Base-by-base conservation (phyloP, 2,113 vertebrate species). In the Guaruba guarouba region DNA sequence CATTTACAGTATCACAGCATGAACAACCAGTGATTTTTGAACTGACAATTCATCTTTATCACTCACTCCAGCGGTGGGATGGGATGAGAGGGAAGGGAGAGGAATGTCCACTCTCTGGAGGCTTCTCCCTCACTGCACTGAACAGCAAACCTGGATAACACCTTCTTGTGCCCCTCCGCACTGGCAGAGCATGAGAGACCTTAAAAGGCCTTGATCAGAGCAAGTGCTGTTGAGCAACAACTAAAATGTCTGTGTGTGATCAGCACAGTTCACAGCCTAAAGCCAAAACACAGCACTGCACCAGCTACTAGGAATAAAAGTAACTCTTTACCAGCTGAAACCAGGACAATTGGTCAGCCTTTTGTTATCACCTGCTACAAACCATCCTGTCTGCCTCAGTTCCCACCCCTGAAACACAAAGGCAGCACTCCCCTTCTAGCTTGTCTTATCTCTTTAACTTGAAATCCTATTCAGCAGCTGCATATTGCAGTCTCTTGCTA, bases 41-140 rank as follows among this genome's bases (percentile, higher is more conserved):
- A 55, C 17, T 17, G 54, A 15, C 2, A 51, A 91, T 31, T 63
- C 11, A 5, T 12, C 23, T 57, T 43, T 28, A 44, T 11, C 74
- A 9, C 46, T 57, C 43, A 17, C 67, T 71, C n/a, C 3, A 13
- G 57, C 0, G 1, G 17, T 18, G n/a, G 39, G 10, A 5, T 51
- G 24, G 33, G 15, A 39, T 20, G 25, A 46, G 24, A 87, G 9
- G 22, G 14, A 85, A 25, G 11, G 37, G 22, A 79, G 28, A 44
- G 27, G 27, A 57, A 39, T 4, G 19, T 27, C 31, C 17, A 31
- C 23, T 7, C 7, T 35, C 70, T 64, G 66, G 31, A 64, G 31
- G 2, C 6, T 6, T 23, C 24, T 75, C 17, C 17, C 33, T 79
- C 31, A 13, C 33, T 61, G 17, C 10, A 3, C 41, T 44, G 22